A percentile compares a stretch with the other conserved stretches of the same genome.
phyloP scores from a whole-genome alignment of 2,888 invertebrate species.

The Chaitophorus viminalis region DNA sequence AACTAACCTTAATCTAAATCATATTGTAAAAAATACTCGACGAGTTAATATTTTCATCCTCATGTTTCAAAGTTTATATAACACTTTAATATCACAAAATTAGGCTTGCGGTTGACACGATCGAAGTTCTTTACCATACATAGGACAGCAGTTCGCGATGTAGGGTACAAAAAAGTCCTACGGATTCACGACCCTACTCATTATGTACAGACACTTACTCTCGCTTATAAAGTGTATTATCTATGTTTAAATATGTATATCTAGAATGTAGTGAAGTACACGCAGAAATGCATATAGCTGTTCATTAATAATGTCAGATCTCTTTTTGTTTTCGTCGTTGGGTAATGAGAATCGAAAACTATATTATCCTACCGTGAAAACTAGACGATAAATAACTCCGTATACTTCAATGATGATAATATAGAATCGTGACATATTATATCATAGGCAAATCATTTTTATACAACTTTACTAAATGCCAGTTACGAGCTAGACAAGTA shows the following conservation, averaged over 20 bases:
- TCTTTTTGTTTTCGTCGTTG: background rate
- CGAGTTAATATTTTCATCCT: background rate
- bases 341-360: background rate
- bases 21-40: background rate
- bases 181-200: conserved; percentile 32
- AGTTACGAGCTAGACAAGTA: too few relatives aligned
- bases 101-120: background rate
- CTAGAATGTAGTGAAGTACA: background rate
- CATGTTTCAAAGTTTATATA: background rate
- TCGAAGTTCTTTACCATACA: background rate
- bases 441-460: too few relatives aligned
- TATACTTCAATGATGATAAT: too few relatives aligned
- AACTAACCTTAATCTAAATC: background rate
- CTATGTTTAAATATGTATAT: background rate
- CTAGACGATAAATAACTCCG: too few relatives aligned
- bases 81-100: conserved; percentile 1
- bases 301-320: conserved; percentile 37
- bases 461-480: too few relatives aligned
- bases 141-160: background rate
- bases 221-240: conserved; percentile 24
- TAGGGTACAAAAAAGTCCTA: conserved; percentile 19
- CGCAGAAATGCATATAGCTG: background rate
- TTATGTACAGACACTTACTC: conserved; percentile 17
- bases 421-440: too few relatives aligned
- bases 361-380: background rate